Base-by-base conservation (phyloP, 1,140 invertebrate genomes). In the Leptopilina boulardi region DNA sequence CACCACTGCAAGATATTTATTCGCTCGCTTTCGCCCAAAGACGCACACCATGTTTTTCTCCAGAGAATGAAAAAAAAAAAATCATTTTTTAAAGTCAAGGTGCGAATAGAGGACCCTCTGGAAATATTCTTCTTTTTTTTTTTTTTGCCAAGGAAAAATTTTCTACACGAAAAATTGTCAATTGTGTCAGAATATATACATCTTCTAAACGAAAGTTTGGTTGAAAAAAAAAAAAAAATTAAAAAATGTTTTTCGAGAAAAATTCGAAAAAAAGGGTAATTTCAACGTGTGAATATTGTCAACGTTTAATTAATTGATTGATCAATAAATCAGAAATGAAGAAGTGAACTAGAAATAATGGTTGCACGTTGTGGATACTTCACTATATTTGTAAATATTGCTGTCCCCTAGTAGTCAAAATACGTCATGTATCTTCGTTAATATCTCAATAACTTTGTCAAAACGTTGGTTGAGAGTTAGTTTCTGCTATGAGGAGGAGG, bases 1-100 rank as follows among this genome's bases (percentile, higher is more conserved):
- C 86, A 82, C 85, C 83, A 81, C 84, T 79, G 77, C 78, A 79
- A 88, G 84, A 87, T 89, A 88, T 88, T 88, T 88, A 89, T 83
- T 84, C 80, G 82, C 74, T 82, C 83, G 81, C 83, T 79, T 81
- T 85, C 77, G 77, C 76, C n/a, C n/a, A n/a, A 77, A 82, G 80
- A 85, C 59, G 59, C 59, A 30, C 59, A 30, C 59, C 59, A 30
- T 18, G 18, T 23, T 66, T 66, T 30, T n/a, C 26, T 34, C 59
- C 11, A 30, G 26, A 15, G 26, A 66, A 34, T 34, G 10, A 26
- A 30, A 23, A n/a, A 66, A n/a, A n/a, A n/a, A n/a, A n/a, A n/a
- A n/a, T n/a, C 34, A 4, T 23, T 66, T 26, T 66, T 21, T 26
- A 23, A 23, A 66, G 59, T 30, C 59, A 66, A 66, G 59, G 23